Conservation (phyloP, 37 sponge, comb jelly and placozoan genomes). For the Hormiphora californensis region DNA sequence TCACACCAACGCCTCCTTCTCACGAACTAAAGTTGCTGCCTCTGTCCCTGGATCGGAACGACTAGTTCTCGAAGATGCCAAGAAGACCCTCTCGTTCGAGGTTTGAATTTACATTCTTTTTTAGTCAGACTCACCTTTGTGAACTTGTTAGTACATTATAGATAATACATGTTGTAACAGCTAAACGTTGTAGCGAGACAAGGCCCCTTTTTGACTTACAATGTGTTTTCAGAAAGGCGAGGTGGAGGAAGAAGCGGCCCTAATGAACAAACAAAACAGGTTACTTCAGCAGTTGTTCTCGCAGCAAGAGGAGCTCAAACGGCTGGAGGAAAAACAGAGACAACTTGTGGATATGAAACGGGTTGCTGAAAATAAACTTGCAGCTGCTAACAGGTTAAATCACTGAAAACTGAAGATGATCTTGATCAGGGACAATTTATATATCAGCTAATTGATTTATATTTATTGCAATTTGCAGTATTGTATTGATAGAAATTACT, state of each 20-base stretch:
- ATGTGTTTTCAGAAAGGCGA: background rate
- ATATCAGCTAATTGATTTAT: too few species aligned
- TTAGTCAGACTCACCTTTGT: too few species aligned
- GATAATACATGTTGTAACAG: too few species aligned
- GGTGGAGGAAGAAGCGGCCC: slow-evolving; percentile 17
- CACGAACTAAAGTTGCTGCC: slow-evolving; percentile 35
- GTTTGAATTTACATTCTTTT: too few species aligned
- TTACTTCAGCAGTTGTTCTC: background rate
- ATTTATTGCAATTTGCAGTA: too few species aligned
- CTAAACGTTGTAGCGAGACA: too few species aligned
- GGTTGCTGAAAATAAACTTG: background rate
- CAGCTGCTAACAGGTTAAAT: slow-evolving; percentile 36
- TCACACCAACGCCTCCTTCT: slow-evolving; percentile 3
- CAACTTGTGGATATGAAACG: background rate
- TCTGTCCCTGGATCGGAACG: background rate
- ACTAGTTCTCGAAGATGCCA: slow-evolving; percentile 23
- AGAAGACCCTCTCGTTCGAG: background rate
- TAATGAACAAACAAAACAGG: background rate
- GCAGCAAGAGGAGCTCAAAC: slow-evolving; percentile 27
- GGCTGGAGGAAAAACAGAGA: background rate
- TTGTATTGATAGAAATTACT: too few species aligned
- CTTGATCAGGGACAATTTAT: too few species aligned
- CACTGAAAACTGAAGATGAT: too few species aligned
- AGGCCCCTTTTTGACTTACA: background rate
- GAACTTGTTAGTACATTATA: too few species aligned